phyloP scores from a whole-genome alignment of 2,888 invertebrate genomes.

The Didymodactylos carnosus region DNA sequence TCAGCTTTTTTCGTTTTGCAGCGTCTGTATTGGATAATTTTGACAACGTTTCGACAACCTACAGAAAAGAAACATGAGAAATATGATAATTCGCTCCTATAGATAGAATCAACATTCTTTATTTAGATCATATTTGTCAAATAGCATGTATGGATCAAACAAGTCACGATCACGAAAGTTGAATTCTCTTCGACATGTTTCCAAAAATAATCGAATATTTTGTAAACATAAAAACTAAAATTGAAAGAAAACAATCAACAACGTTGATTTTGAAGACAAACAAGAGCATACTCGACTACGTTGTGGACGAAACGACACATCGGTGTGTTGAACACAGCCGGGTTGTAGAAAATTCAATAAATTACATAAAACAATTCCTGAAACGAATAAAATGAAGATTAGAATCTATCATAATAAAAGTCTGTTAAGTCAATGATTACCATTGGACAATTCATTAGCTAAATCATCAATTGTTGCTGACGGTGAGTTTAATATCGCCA shows the following conservation, averaged over 20 bases:
- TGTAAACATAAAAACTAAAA: slow-evolving; percentile 9
- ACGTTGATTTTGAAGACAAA: background rate
- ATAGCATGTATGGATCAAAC: slow-evolving; percentile 13
- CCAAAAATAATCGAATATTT: slow-evolving; percentile 11
- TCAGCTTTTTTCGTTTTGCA: background rate
- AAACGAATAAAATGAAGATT: background rate
- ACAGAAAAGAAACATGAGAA: background rate
- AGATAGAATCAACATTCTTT: background rate
- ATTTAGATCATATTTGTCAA: slow-evolving; percentile 3
- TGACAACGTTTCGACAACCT: background rate
- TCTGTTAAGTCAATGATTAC: background rate
- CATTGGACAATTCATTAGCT: background rate
- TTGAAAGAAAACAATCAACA: background rate
- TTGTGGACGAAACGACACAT: background rate
- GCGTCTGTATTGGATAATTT: background rate
- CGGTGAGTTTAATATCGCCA: background rate
- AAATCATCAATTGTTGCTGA: background rate
- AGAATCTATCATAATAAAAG: background rate
- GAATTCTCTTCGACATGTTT: background rate
- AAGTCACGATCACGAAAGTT: slow-evolving; percentile 9
- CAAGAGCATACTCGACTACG: background rate
- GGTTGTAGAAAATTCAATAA: background rate
- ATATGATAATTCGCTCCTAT: too few species aligned
- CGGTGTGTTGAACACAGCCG: background rate
- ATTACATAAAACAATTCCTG: background rate